Base-by-base conservation (phyloP, 2,113 vertebrate species). In the Budorcas taxicolor region DNA sequence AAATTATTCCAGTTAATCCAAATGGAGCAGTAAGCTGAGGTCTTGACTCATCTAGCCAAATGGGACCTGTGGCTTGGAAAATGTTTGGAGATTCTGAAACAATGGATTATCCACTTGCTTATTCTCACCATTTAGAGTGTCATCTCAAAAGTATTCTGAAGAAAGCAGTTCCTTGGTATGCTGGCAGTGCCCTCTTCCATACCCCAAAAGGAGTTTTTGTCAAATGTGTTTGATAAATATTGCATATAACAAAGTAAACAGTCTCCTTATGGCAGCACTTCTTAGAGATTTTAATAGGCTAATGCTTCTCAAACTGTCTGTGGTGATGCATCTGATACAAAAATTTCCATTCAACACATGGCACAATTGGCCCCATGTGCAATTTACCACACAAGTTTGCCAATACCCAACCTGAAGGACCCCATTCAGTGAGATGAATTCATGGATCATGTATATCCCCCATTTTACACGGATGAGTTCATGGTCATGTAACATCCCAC, bases 1-100 rank as follows among this genome's bases (percentile, higher is more conserved):
- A 91, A 93, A 93, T 95, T 94, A 84, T 76, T 91, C 88, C 52
- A 84, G 88, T 87, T 88, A 91, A 90, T 87, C 74, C 81, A 67
- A 93, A 76, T 0, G 10, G 55, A 82, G 84, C 52, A 13, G 36
- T 82, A 81, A 90, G 57, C 87, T 6, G 45, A 86, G 74, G 87
- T 64, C 86, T 60, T 82, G 74, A 58, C 60, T 94, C 76, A 67
- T 62, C 58, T 53, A 50, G 58, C 29, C 89, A 47, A 43, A 60
- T 33, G 88, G 76, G 74, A 55, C 81, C 40, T n/a, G 23, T 11
- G 40, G 23, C 47, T n/a, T 91, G 33, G 64, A 36, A 81, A 87
- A n/a, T 45, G 31, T 88, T 81, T 60, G 86, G 21, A 67, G 64
- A n/a, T 78, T 88, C 67, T 21, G 36, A 33, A 64, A 58, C 12